Base-by-base conservation (phyloP, 2,797 vertebrate species). In the Synanceia verrucosa region DNA sequence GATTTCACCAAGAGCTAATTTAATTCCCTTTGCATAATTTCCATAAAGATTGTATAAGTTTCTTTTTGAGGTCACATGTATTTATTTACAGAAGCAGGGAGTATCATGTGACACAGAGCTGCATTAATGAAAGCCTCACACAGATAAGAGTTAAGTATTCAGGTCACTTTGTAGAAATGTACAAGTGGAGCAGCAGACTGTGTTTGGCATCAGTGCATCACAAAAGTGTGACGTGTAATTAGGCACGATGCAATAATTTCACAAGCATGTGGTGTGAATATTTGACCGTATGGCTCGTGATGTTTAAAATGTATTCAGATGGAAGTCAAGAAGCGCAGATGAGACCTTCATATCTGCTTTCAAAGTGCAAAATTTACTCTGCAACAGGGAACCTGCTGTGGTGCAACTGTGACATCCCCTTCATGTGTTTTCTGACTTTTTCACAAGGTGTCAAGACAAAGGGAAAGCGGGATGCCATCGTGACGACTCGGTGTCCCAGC, bases 91-190 rank as follows among this genome's bases (percentile, higher is more conserved):
- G 51, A 51, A n/a, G n/a, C 26, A 18, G 48, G 10, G 44, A 29
- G 48, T 29, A 60, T 43, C 8, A 7, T 52, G 72, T 57, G 79
- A 76, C 73, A 81, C 66, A 65, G 46, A 23, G 5, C 14, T 29
- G 74, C 68, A 47, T 83, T 73, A 75, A 84, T 76, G 44, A 88
- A 81, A 72, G 62, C 48, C 4, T 60, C 44, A 24, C 64, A 37
- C n/a, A 51, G 65, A 85, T 80, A 31, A 83, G 50, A 47, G 51
- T 36, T 62, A 2, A 59, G 56, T 65, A 83, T 84, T 88, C 78
- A 74, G 74, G 69, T 73, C 73, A 67, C 57, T 81, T 47, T 46
- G 69, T 62, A 23, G 44, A 44, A 34, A 67, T 6, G 29, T 39
- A 9, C n/a, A n/a, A 65, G 23, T 57, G 16, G 37, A 56, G 62